Evolutionary conservation across 2,797 vertebrate genomes (phyloP), one percentile per base, ranked within the genome.

Genomic region (Helarctos malayanus): DNA sequence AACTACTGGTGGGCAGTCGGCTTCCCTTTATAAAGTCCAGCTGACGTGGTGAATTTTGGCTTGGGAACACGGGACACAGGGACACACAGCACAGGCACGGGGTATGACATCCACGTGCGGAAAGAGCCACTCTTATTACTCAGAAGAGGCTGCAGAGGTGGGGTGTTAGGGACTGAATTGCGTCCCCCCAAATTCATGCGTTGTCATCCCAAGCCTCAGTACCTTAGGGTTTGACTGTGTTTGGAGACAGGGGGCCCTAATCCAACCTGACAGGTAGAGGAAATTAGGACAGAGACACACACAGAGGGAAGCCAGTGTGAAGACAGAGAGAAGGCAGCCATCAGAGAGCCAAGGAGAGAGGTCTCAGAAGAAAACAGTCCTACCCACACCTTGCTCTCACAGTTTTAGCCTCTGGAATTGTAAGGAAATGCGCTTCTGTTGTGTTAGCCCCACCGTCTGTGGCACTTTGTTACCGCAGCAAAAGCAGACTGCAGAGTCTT

Each of bases 271-370:
- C 68, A 23, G 18, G 32, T 45, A 71, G 38, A 57, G 27, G 35
- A 54, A 32, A 35, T n/a, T 4, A 78, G 59, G 25, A 29, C 11
- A 12, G 54, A 82, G 47, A 68, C 35, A 29, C 2, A 12, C 12
- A 3, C 29, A 8, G 18, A 47, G 52, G 41, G 63, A 83, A 45
- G 38, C 47, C 49, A 3, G 1, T 0, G 2, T 65, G n/a, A 32
- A 16, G 57, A 56, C 0, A 6, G 0, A 6, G 32, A n/a, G 15
- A 15, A 78, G 59, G 49, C 0, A 5, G 57, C 52, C 21, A 1
- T 25, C 21, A 32, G 41, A n/a, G 38, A 49, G 49, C 63, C 35
- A 56, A 19, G 18, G 23, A 54, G 23, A 18, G 63, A 89, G 5
- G 47, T 3, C 78, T 27, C 19, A 0, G 80, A 56, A 57, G 47